phyloP scores from a whole-genome alignment of 2,113 vertebrate genomes.

The Ailurus styani region DNA sequence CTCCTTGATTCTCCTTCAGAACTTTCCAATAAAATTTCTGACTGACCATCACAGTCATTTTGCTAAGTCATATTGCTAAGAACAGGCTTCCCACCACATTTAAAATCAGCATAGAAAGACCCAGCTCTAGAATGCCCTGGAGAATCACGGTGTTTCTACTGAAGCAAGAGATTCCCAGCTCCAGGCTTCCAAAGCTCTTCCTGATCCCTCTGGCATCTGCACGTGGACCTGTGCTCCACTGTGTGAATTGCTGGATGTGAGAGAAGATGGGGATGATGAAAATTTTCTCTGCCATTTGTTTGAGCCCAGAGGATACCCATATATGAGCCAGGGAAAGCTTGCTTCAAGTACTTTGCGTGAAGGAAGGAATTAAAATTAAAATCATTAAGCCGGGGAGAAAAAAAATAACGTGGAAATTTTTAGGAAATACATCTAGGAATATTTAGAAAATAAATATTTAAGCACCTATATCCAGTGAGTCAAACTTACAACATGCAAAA shows the following conservation, averaged over 20 bases:
- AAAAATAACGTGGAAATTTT: neutral
- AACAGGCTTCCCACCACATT: neutral
- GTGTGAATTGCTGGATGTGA: neutral
- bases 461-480: neutral
- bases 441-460: constrained; percentile 6
- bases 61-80: neutral
- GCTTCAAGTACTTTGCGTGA: neutral
- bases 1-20: neutral
- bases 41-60: neutral
- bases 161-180: neutral
- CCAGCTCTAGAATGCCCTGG: neutral
- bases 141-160: neutral
- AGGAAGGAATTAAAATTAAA: neutral
- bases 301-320: neutral
- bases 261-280: neutral
- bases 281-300: neutral
- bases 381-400: neutral
- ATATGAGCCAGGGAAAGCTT: neutral
- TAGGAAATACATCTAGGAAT: neutral
- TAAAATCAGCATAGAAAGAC: neutral
- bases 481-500: neutral
- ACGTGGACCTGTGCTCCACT: neutral
- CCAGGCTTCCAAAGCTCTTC: neutral
- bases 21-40: neutral
- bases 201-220: neutral